phyloP scores from a whole-genome alignment of 2,888 invertebrate genomes.

The Agrilus mali region DNA sequence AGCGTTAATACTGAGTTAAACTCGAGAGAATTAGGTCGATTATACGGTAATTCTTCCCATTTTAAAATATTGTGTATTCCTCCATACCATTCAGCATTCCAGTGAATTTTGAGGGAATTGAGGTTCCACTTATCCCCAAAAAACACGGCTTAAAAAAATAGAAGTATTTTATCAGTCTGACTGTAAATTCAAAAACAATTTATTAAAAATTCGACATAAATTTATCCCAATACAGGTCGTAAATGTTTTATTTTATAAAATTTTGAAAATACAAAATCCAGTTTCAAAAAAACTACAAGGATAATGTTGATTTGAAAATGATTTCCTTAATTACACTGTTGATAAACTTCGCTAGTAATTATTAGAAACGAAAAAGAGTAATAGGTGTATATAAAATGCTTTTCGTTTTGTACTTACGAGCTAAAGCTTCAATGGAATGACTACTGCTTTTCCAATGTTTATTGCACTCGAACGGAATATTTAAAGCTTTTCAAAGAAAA shows the following conservation, averaged over 20 bases:
- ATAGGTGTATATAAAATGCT: too few species aligned
- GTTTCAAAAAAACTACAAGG: too few species aligned
- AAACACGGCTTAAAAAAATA: conserved; percentile 18
- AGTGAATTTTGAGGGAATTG: conserved; percentile 32
- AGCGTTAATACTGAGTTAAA: conserved; percentile 26
- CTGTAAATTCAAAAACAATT: too few species aligned
- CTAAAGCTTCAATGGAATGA: conserved; percentile 26
- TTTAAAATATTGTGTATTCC: conserved; percentile 27
- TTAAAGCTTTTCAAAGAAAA: conserved; percentile 32
- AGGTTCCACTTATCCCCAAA: conserved; percentile 27
- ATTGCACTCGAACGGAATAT: conserved; percentile 36
- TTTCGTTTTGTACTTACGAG: conserved; percentile 14
- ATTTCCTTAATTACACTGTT: too few species aligned
- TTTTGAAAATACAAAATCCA: too few species aligned
- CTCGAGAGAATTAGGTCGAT: conserved; percentile 15
- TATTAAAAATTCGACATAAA: too few species aligned
- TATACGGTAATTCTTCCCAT: conserved; percentile 20
- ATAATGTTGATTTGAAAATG: too few species aligned
- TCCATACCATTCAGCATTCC: conserved; percentile 33
- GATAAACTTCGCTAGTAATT: conserved; percentile 4
- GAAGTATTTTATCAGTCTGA: too few species aligned
- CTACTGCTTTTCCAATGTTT: conserved; percentile 37
- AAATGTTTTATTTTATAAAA: too few species aligned
- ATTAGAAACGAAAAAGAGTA: neutral
- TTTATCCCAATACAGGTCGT: too few species aligned